These are phyloP conservation scores for Macrochelys suwanniensis DNA, from an alignment of 2,797 vertebrate genomes.

Conservation along the genomic window DNA sequence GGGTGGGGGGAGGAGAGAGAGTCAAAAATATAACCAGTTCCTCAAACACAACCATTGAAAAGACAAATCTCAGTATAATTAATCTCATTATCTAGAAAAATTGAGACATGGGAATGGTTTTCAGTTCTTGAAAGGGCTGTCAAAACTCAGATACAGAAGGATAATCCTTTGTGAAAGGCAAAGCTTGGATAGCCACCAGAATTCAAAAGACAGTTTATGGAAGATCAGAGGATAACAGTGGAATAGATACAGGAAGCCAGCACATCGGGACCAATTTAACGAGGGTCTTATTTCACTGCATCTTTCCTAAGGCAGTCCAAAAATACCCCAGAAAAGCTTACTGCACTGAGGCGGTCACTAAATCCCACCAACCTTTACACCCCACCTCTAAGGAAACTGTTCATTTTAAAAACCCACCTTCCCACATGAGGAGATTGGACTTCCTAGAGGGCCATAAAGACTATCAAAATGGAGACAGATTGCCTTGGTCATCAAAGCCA, in stretches of 20 bases:
- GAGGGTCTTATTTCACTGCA: accelerated
- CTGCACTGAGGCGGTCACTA: too few relatives aligned
- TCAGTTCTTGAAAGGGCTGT: neutral
- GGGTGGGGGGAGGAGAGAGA: neutral
- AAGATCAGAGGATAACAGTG: conserved; percentile 8
- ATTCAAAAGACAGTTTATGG: conserved; percentile 24
- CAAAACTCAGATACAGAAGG: neutral
- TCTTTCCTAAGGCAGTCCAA: neutral
- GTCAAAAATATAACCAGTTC: accelerated
- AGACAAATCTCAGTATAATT: conserved; percentile 48
- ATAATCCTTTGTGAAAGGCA: conserved; percentile 24
- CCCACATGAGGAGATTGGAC: too few relatives aligned
- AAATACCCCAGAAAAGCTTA: neutral
- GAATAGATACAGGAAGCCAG: neutral
- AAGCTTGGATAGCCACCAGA: conserved; percentile 12
- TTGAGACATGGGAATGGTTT: neutral
- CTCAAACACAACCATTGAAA: neutral
- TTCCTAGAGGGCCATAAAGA: too few relatives aligned
- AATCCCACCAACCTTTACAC: too few relatives aligned
- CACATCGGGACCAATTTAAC: neutral
- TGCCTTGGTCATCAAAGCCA: too few relatives aligned
- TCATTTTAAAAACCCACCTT: neutral
- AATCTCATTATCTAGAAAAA: conserved; percentile 54
- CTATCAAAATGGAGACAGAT: too few relatives aligned
- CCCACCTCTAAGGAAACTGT: neutral